A percentile compares a stretch with the other conserved stretches of the same genome.
These are phyloP conservation scores for Ciconia boyciana DNA, from an alignment of 2,113 vertebrate species.

Conservation along the genomic window DNA sequence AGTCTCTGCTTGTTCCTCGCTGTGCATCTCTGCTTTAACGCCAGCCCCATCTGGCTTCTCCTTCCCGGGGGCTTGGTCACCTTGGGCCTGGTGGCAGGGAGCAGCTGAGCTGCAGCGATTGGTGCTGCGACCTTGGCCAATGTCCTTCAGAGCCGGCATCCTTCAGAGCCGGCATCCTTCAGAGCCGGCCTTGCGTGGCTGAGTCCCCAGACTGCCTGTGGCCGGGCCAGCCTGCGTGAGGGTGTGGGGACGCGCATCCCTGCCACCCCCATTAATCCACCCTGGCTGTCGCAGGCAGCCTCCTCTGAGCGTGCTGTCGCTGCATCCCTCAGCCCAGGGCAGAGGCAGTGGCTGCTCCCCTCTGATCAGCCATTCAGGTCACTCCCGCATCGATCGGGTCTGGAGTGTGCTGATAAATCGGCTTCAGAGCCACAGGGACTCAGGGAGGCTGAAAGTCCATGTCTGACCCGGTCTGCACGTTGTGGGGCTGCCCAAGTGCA, in stretches of 20 bases:
- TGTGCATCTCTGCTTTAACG: not conserved
- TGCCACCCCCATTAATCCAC: fast-evolving
- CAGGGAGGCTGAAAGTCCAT: not conserved
- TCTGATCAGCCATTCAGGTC: not conserved
- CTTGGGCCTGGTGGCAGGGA: not conserved
- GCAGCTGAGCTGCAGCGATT: not conserved
- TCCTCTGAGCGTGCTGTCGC: fast-evolving
- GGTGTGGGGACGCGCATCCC: fast-evolving
- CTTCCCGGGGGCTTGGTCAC: not conserved
- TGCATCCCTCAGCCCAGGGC: not conserved
- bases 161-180: not conserved
- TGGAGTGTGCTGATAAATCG: not conserved
- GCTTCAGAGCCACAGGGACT: not conserved
- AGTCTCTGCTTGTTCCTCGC: not conserved
- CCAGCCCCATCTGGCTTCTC: not conserved
- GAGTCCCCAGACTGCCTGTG: not conserved
- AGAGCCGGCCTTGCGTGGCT: not conserved
- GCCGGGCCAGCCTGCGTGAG: not conserved
- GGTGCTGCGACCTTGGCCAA: not conserved
- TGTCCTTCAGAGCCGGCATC: not conserved
- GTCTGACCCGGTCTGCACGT: not conserved
- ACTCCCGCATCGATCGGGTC: not conserved
- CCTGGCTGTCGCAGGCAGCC: not conserved
- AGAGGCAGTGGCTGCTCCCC: not conserved
- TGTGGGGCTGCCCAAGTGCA: fast-evolving